Base-by-base conservation (phyloP, 1,140 invertebrate genomes). In the Idris sp. region DNA sequence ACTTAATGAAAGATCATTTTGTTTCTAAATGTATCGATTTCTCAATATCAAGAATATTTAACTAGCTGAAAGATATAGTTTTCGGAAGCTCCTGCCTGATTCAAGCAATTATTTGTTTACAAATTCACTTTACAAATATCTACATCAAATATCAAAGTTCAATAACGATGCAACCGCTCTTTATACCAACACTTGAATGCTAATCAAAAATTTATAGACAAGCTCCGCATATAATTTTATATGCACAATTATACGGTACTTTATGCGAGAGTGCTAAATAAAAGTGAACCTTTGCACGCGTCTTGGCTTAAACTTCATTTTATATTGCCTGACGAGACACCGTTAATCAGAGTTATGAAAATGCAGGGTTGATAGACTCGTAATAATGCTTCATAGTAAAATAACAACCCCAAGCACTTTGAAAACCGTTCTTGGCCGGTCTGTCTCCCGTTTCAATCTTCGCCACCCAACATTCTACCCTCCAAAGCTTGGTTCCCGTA, bases 311-410 rank as follows among this genome's bases (percentile, higher is more conserved):
- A 71, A 40, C 10, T 22, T 13, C 18, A 54, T 71, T 71, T 62
- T 64, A 35, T 43, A 41, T 64, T 43, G 58, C 30, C 53, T 53
- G 43, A 43, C 46, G 40, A 65, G 59, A 33, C 58, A 54, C 22
- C 31, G 53, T 68, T 74, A 68, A 68, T 67, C 62, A 74, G 46
- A 19, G 51, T 68, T 68, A 75, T 75, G 56, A 68, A 67, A 75
- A 75, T 51, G 28, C 41, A 59, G 51, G 51, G 36, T 58, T 53
- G 58, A 64, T 65, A 53, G 73, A 58, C 62, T 74, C 41, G 49
- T 64, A 74, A 81, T 78, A 74, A 79, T 78, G 79, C 54, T 81
- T 81, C 75, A 30, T 72, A 74, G 76, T 77, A 62, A 81, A 81
- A 83, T 79, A 83, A 81, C 75, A 83, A 74, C 65, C 80, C 74